Conservation (phyloP, 2,888 invertebrate genomes). For the Sthenelais limicola region DNA sequence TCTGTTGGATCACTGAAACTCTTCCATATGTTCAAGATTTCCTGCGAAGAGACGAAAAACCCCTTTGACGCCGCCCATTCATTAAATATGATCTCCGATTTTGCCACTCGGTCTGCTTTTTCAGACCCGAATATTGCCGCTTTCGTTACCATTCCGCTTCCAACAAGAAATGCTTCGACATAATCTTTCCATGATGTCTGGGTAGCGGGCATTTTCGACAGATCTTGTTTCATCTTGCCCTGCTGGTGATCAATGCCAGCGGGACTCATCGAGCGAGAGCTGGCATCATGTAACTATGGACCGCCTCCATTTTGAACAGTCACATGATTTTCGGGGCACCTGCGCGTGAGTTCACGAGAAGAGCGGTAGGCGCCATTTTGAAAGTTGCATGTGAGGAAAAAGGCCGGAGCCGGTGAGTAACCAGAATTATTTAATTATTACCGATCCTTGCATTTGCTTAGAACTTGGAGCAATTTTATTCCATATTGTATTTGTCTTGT, state of each 20-base stretch:
- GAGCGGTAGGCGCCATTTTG: slow-evolving; percentile 27
- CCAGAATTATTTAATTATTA: too few relatives aligned
- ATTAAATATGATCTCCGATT: not conserved
- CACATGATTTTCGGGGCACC: slow-evolving; percentile 27
- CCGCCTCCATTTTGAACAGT: slow-evolving; percentile 29
- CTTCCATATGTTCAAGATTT: slow-evolving; percentile 1
- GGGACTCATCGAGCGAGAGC: too few relatives aligned
- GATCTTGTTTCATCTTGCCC: not conserved
- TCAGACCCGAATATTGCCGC: slow-evolving; percentile 16
- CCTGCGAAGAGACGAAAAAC: not conserved
- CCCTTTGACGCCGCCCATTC: slow-evolving; percentile 17
- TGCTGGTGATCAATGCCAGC: not conserved
- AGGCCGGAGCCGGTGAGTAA: too few relatives aligned
- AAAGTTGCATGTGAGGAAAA: slow-evolving; percentile 29
- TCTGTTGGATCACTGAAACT: slow-evolving; percentile 29
- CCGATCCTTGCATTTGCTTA: too few relatives aligned
- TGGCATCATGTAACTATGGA: slow-evolving; percentile 20
- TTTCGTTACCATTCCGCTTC: slow-evolving; percentile 18
- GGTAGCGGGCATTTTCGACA: not conserved
- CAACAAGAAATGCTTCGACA: slow-evolving; percentile 12
- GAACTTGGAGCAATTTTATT: too few relatives aligned
- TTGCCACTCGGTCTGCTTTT: too few relatives aligned
- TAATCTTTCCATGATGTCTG: slow-evolving; percentile 23
- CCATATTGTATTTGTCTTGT: too few relatives aligned
- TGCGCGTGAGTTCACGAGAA: slow-evolving; percentile 26